Base-by-base conservation (phyloP, 2,797 vertebrate genomes). In the Sebastes vulpes region DNA sequence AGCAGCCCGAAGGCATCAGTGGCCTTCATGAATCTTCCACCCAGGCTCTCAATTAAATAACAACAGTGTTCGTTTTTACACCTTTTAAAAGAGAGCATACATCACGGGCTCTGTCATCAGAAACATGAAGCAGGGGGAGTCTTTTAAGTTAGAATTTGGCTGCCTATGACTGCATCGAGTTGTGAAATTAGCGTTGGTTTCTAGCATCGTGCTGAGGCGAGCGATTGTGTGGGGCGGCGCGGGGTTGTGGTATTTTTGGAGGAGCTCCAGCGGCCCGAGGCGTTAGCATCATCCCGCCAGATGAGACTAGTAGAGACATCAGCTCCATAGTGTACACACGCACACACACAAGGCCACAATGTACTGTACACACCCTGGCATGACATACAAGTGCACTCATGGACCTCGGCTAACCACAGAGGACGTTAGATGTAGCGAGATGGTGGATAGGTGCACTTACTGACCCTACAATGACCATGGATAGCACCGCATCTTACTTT, bases 181-280 rank as follows among this genome's bases (percentile, higher is more conserved):
- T 84, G 65, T 87, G 65, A 85, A 91, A 79, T 85, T 58, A 77
- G 59, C 12, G 0, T 53, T 75, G 75, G 66, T 84, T 77, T 87
- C 16, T 61, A 71, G 63, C 64, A 42, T 78, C n/a, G 18, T 65
- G 79, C 72, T 72, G 72, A 82, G 79, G 81, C 63, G 5, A 59
- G 73, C 3, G 57, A 60, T 68, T 84, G 84, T 85, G 83, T 71
- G 69, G 76, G 81, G 73, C 61, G 50, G 68, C 4, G 59, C 74
- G 58, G 82, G 84, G 64, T 83, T 87, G 79, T 87, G 81, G 90
- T 91, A 92, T 94, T 93, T 93, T 89, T 87, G 92, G 89, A 91
- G 74, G 67, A 65, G 53, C 82, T 91, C 83, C 91, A 89, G 79
- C 0, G 9, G 86, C 93, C 86, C 4, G 65, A 82, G 88, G 94